Base-by-base conservation (phyloP, 2,888 invertebrate genomes). In the Gari tellinella region DNA sequence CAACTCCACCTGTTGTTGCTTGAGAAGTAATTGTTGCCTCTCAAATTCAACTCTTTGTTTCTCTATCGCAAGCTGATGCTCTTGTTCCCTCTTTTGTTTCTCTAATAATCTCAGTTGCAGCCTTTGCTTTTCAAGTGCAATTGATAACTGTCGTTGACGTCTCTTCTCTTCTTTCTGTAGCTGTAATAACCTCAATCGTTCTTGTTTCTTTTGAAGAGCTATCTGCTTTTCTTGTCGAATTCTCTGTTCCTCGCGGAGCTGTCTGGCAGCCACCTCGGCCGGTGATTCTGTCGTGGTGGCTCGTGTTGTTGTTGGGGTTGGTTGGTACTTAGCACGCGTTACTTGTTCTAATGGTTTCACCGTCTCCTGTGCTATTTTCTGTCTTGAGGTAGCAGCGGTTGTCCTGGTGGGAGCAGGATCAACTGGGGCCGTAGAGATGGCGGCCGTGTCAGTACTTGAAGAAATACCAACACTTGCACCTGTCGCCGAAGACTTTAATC, bases 1-100 rank as follows among this genome's bases (percentile, higher is more conserved):
- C 21, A 67, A 37, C n/a, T 74, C 74, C 41, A 74, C 46, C 17
- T 74, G 74, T 23, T 74, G 74, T 43, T 65, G 55, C 40, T 43
- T 49, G 10, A 74, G 17, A 19, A 49, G 40, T n/a, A 74, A 40
- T 38, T 69, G 68, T 23, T 61, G 55, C 25, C 57, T 53, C 26
- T 69, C 74, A 21, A 61, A 68, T 31, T 65, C 69, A n/a, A 65
- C 52, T 26, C 52, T 12, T 46, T 74, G 74, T 21, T 69, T 74
- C 31, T 65, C 69, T 19, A 64, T 19, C 52, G 43, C 17, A 26
- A 69, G 26, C 56, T 69, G 60, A 14, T 46, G 38, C 26, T 65
- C 46, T 37, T 74, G 74, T 38, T 64, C 60, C 2, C 49, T 38
- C 31, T 56, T 52, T n/a, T 68, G 60, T 53, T 60, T 41, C 38